phyloP scores from a whole-genome alignment of 2,113 vertebrate species.

The Sminthopsis crassicaudata region DNA sequence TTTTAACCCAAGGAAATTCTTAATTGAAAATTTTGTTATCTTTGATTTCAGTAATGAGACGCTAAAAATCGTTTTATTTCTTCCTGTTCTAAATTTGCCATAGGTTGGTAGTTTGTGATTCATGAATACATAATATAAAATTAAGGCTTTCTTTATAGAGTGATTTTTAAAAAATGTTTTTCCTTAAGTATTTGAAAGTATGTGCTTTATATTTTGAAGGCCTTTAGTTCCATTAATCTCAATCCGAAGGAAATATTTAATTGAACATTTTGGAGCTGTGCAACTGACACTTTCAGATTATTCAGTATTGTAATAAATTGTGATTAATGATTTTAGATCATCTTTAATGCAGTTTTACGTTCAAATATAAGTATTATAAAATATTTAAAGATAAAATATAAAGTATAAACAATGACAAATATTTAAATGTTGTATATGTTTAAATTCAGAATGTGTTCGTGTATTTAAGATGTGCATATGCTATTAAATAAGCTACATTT shows the following conservation, averaged over 20 bases:
- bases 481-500: conserved; percentile 19
- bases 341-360: conserved; percentile 40
- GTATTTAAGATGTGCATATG: background rate
- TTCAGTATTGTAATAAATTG: conserved; percentile 46
- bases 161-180: conserved; percentile 45
- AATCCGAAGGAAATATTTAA: conserved; percentile 36
- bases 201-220: conserved; percentile 16
- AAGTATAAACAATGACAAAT: conserved; percentile 32
- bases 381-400: conserved; percentile 39
- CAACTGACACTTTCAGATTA: conserved; percentile 14
- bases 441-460: conserved; percentile 20
- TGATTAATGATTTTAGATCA: conserved; percentile 13
- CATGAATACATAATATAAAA: background rate
- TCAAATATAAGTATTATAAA: conserved; percentile 34
- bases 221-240: conserved; percentile 38
- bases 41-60: conserved; percentile 9
- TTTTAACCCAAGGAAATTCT: background rate
- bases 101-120: conserved; percentile 55
- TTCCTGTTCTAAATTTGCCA: conserved; percentile 41
- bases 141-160: conserved; percentile 28
- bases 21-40: background rate
- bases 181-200: background rate
- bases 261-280: conserved; percentile 17
- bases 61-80: conserved; percentile 46
- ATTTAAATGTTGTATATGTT: conserved; percentile 20